Base-by-base conservation (phyloP, 2,113 vertebrate species). In the Larimichthys crocea region DNA sequence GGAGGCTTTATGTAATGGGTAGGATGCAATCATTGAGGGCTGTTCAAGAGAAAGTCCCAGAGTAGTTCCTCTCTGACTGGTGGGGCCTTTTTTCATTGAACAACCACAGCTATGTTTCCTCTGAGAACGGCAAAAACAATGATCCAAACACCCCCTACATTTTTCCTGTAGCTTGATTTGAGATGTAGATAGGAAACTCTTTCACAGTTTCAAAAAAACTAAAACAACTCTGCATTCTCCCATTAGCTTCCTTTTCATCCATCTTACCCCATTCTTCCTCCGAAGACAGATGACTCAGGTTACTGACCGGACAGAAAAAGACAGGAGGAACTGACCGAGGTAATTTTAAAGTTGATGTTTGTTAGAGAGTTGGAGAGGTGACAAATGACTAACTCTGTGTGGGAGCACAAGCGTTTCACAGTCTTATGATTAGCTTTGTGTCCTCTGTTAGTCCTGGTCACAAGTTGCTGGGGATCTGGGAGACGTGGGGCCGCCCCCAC, bases 1-100 rank as follows among this genome's bases (percentile, higher is more conserved):
- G 81, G 77, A 87, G 84, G 80, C 83, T 90, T 92, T 92, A 88
- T 89, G 82, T 78, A 91, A 90, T 74, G 69, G 63, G 42, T 55
- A 76, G 80, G 86, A 86, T 78, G 80, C 53, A 79, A 78, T 86
- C 79, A 88, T 52, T 59, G 69, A 74, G 66, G 66, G 66, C 59
- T 46, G 82, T 66, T 80, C 12, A 35, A 66, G 78, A 87, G 61
- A 83, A 82, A 80, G 65, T 65, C 76, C 82, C 59, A 5, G 10
- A 79, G 84, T 61, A 42, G 80, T 31, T 90, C 22, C 67, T 55
- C 56, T 60, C 49, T 59, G 62, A 76, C 20, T 29, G 31, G 44
- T 10, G 29, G 70, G 74, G 65, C 52, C 35, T 63, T 63, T 87
- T 67, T 76, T n/a, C 46, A 65, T 31, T 42, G 9, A 82, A 60